Conservation (phyloP, 2,888 invertebrate species). For the Sarcophaga carnaria region DNA sequence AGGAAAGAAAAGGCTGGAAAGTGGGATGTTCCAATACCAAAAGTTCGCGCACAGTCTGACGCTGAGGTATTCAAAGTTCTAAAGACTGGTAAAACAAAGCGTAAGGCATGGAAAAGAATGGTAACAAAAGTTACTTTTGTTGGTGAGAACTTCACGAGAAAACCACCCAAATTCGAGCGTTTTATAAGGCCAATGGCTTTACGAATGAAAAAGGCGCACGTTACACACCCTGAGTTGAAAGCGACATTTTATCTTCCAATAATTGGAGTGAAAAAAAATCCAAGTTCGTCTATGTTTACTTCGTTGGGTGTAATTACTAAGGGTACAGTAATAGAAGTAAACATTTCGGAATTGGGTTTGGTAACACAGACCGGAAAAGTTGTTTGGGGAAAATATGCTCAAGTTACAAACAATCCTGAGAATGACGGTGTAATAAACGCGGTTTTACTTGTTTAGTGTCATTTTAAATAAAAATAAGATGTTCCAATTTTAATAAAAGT, state of each 20-base stretch:
- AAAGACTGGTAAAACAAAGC: slow-evolving; percentile 93
- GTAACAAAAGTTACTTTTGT: slow-evolving; percentile 99
- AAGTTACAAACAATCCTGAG: slow-evolving; percentile 99
- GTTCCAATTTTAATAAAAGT: background rate
- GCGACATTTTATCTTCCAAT: slow-evolving; percentile 98
- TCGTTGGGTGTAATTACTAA: slow-evolving; percentile 99
- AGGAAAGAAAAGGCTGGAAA: slow-evolving; percentile 99
- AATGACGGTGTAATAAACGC: slow-evolving; percentile 99
- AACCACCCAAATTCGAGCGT: slow-evolving; percentile 99
- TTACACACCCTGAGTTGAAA: slow-evolving; percentile 99
- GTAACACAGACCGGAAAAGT: slow-evolving; percentile 99
- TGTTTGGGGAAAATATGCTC: slow-evolving; percentile 99
- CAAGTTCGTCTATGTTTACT: slow-evolving; percentile 98
- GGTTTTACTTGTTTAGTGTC: slow-evolving; percentile 92
- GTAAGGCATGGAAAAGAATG: slow-evolving; percentile 99
- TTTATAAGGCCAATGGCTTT: slow-evolving; percentile 99
- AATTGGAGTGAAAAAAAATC: slow-evolving; percentile 99
- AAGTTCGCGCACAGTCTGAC: slow-evolving; percentile 97
- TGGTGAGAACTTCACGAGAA: slow-evolving; percentile 98
- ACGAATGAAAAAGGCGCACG: slow-evolving; percentile 98
- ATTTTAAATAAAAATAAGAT: slow-evolving; percentile 72
- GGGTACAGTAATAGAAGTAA: slow-evolving; percentile 98
- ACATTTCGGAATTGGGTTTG: slow-evolving; percentile 98
- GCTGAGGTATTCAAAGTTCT: slow-evolving; percentile 98
- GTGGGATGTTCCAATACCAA: slow-evolving; percentile 99